Base-by-base conservation (phyloP, 2,888 invertebrate species). In the Cephalotes varians region DNA sequence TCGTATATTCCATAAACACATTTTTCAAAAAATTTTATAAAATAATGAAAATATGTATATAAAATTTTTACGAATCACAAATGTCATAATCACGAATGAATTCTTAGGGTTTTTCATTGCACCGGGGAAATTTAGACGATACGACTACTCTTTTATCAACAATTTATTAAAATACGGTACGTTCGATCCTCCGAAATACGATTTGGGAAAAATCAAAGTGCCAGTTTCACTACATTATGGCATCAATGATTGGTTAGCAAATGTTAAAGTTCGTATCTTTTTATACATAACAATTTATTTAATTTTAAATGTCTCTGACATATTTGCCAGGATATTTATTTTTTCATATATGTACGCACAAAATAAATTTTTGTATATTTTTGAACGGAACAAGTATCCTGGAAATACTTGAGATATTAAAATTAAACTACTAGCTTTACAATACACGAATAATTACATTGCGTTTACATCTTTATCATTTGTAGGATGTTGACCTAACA, bases 401-500 rank as follows among this genome's bases (percentile, higher is more conserved):
- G 18, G 1, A 47, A 73, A 73, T 74, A 74, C 2, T 34, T 10
- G 18, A 62, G 12, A 49, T 21, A 1, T 18, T 34, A 34, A 60
- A 74, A 3, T 62, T 34, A 25, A 21, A 34, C 0, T 34, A 40
- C 12, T 25, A 10, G 10, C 62, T 64, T 37, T 12, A 49, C n/a
- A 72, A 62, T 51, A 18, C 4, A 40, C 18, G 5, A 49, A 64
- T 28, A 4, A 28, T 54, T 40, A 15, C 1, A 28, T n/a, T 47
- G 6, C 10, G 4, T 28, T 21, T 28, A 76, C 3, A 37, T 40
- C 54, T 51, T 15, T 58, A 60, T 60, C 6, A 60, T 74, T 83
- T 85, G 3, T n/a, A 93, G 87, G 96, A 97, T 87, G 96, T 96
- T 0, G 87, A 95, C 6, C 94, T 94, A 25, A 91, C 97, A 71